These are phyloP conservation scores for Choloepus hoffmanni DNA, from an alignment of 2,113 vertebrate genomes.

Conservation along the genomic window DNA sequence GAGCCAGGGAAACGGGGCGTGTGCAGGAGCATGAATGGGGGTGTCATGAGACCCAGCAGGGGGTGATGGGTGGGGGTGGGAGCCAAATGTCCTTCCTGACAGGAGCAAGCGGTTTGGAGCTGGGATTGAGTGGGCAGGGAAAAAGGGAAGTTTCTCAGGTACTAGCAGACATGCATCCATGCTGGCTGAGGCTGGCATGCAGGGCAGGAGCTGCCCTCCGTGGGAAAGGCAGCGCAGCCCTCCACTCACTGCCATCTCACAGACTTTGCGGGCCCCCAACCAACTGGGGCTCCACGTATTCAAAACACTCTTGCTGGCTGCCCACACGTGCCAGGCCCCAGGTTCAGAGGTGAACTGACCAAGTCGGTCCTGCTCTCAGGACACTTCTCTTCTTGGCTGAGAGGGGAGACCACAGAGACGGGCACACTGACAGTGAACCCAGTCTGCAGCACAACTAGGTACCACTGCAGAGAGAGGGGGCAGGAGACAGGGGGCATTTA, in stretches of 20 bases:
- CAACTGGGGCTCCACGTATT: neutral
- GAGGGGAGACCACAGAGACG: neutral
- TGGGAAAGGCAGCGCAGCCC: neutral
- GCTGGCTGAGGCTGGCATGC: no score
- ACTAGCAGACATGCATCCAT: rapidly evolving
- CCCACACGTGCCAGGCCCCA: neutral
- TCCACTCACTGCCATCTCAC: neutral
- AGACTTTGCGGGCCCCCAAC: neutral
- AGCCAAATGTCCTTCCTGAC: no score
- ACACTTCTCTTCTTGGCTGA: neutral
- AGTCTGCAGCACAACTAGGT: neutral
- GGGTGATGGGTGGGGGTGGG: neutral
- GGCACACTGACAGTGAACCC: neutral
- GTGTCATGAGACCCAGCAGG: neutral
- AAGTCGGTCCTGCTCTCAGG: neutral
- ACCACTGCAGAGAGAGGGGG: neutral
- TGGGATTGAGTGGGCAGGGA: neutral
- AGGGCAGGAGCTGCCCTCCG: no score
- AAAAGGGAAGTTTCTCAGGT: no score
- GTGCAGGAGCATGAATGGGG: no score
- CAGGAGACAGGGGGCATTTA: neutral
- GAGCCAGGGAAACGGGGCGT: neutral
- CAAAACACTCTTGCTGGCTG: neutral
- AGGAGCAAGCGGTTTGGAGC: no score
- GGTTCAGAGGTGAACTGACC: neutral